These are phyloP conservation scores for Notothenia rossii DNA, from an alignment of 2,113 vertebrate species.

Conservation along the genomic window DNA sequence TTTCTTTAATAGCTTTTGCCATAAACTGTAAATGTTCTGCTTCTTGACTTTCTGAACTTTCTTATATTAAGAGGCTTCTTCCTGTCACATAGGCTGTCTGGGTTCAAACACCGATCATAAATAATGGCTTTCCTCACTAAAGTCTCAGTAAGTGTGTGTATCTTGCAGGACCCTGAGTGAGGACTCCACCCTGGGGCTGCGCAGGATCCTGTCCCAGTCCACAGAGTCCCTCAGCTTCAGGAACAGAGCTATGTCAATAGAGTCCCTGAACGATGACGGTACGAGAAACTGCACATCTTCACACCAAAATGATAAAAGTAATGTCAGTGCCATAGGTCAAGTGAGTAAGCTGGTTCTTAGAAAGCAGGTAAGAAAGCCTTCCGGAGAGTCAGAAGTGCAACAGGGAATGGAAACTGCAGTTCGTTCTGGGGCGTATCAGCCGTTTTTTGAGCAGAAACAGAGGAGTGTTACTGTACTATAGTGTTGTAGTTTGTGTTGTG, in stretches of 20 bases:
- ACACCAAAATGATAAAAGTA: not conserved
- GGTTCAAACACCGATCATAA: no score
- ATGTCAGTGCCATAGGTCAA: not conserved
- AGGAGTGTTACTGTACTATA: no score
- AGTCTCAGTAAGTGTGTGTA: not conserved
- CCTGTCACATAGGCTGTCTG: no score
- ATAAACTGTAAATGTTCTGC: no score
- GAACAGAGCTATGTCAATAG: conserved; percentile 90
- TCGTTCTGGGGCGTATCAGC: no score
- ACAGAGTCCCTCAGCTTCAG: conserved; percentile 93
- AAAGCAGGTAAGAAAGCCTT: not conserved
- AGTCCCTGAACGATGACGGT: conserved; percentile 94
- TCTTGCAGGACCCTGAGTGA: conserved; percentile 88
- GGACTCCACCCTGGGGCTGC: conserved; percentile 90
- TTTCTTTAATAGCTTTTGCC: no score
- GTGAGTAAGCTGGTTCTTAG: not conserved
- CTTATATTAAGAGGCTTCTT: no score
- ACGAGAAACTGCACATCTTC: conserved; percentile 7
- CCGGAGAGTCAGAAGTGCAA: not conserved
- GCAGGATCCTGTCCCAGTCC: conserved; percentile 94
- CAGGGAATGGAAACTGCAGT: not conserved
- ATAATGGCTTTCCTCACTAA: no score
- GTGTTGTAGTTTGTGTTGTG: no score
- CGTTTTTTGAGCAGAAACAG: no score
- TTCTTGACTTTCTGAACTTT: no score